Conservation (phyloP, 2,888 invertebrate genomes). For the Graphium colonna region DNA sequence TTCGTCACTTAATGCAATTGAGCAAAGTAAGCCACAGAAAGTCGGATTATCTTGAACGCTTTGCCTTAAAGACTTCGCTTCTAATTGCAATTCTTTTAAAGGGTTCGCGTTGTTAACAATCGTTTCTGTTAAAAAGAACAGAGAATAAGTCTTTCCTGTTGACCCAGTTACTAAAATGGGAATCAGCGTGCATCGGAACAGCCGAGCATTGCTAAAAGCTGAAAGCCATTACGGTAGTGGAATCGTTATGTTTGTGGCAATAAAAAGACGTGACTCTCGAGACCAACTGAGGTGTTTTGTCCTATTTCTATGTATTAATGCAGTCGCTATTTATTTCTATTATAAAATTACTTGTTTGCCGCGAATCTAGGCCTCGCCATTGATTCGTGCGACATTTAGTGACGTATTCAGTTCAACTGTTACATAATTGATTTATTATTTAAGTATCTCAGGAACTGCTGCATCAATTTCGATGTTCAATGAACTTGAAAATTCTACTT, state of each 20-base stretch:
- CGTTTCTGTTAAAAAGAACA: constrained; percentile 1
- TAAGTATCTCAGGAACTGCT: too few species aligned
- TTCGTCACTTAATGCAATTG: background rate
- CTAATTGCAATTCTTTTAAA: constrained; percentile 48
- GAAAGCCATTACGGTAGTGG: constrained; percentile 12
- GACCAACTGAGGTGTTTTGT: background rate
- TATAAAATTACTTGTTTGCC: too few species aligned
- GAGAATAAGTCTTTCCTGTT: constrained; percentile 1
- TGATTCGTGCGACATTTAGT: too few species aligned
- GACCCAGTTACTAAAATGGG: constrained; percentile 14
- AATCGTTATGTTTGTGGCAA: constrained; percentile 1
- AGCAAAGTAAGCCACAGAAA: background rate
- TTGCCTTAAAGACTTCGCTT: constrained; percentile 33
- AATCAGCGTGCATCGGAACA: constrained; percentile 13
- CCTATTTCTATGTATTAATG: too few species aligned
- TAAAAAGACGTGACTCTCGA: background rate
- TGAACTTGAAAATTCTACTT: too few species aligned
- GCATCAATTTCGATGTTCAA: too few species aligned
- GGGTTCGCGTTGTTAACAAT: constrained; percentile 23
- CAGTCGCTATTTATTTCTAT: too few species aligned
- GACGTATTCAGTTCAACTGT: too few species aligned
- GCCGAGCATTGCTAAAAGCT: constrained; percentile 7
- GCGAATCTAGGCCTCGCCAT: too few species aligned
- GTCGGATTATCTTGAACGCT: constrained; percentile 11
- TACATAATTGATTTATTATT: too few species aligned